phyloP scores from a whole-genome alignment of 2,888 invertebrate genomes.

The Drosophila pseudotalamancana region DNA sequence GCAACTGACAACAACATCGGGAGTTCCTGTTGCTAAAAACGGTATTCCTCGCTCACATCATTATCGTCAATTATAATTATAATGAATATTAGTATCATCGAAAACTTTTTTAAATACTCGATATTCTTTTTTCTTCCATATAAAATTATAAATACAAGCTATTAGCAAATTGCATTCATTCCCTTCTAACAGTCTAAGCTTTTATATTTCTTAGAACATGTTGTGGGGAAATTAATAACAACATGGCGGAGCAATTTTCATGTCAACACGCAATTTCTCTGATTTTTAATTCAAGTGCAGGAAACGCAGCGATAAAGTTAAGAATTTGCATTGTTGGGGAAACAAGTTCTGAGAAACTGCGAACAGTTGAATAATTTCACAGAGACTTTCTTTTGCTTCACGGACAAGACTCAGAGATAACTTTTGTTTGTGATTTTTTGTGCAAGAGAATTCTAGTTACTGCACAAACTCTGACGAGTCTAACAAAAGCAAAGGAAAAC shows the following conservation, averaged over 20 bases:
- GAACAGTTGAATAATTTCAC: background rate
- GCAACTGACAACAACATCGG: slow-evolving; percentile 37
- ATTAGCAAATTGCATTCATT: background rate
- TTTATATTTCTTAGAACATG: slow-evolving; percentile 11
- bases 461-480: no score
- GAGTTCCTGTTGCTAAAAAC: no score
- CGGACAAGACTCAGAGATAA: background rate
- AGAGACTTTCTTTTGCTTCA: background rate
- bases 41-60: no score
- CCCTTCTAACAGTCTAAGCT: background rate
- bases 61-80: no score
- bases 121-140: no score
- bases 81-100: no score
- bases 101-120: no score
- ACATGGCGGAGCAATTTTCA: slow-evolving; percentile 52
- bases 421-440: background rate
- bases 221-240: slow-evolving; percentile 66
- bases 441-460: no score
- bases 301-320: slow-evolving; percentile 13
- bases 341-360: background rate
- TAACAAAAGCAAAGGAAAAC: background rate
- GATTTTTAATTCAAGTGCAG: slow-evolving; percentile 26
- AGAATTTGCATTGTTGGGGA: slow-evolving; percentile 33
- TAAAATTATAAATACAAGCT: slow-evolving; percentile 1
- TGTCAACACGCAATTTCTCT: slow-evolving; percentile 47